A percentile compares a stretch with the other conserved stretches of the same genome.
phyloP scores from a whole-genome alignment of 2,797 vertebrate genomes.

The Phalanger gymnotis region DNA sequence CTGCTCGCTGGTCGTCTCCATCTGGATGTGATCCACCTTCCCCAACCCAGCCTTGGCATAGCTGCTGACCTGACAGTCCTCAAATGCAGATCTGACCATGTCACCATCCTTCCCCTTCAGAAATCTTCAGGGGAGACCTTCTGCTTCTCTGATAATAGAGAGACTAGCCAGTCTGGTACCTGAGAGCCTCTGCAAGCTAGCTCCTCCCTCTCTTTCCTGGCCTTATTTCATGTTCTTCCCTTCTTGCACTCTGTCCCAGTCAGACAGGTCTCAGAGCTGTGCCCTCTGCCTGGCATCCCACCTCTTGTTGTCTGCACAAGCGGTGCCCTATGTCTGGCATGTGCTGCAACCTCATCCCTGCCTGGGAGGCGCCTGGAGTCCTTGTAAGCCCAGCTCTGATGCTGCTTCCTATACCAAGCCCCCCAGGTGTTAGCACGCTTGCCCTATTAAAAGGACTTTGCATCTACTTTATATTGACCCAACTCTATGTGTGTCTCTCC shows the following conservation, averaged over 20 bases:
- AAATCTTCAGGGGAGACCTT: too few relatives aligned
- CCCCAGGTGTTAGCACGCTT: neutral
- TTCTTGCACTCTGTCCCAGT: neutral
- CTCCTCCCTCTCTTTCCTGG: neutral
- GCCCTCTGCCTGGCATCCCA: neutral
- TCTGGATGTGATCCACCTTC: too few relatives aligned
- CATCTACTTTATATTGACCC: neutral
- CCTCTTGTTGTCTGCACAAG: neutral
- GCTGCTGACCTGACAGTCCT: neutral
- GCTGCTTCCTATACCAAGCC: neutral
- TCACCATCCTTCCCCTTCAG: neutral
- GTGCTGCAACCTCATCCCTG: neutral
- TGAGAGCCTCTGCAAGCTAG: neutral
- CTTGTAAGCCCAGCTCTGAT: neutral
- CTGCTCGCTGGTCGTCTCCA: neutral
- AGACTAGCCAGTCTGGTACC: neutral
- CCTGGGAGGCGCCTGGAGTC: neutral
- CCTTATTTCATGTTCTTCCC: neutral
- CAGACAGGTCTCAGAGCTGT: neutral
- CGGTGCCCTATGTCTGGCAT: neutral
- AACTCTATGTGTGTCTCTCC: neutral
- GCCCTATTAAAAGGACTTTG: neutral
- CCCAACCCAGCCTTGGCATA: neutral
- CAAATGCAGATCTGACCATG: neutral
- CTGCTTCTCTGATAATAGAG: neutral